phyloP scores from a whole-genome alignment of 1,140 invertebrate species.

The Gryon sp. region DNA sequence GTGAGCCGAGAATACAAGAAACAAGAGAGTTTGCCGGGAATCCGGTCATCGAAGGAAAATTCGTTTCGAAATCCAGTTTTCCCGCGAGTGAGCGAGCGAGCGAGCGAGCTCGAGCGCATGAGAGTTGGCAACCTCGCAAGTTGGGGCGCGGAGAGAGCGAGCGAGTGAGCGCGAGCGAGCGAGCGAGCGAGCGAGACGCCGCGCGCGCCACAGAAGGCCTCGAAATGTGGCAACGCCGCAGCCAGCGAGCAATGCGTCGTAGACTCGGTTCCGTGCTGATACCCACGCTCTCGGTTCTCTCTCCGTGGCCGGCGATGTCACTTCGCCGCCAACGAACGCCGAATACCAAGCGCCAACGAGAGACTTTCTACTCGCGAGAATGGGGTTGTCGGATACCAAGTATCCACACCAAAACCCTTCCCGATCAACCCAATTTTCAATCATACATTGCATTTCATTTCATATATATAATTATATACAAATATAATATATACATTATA shows the following conservation, averaged over 20 bases:
- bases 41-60: slow-evolving; percentile 70
- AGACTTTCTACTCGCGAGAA: slow-evolving; percentile 78
- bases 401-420: slow-evolving; percentile 26
- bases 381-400: slow-evolving; percentile 71
- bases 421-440: too few species aligned
- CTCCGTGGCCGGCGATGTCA: slow-evolving; percentile 65
- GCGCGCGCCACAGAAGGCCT: slow-evolving; percentile 67
- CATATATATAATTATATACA: too few species aligned
- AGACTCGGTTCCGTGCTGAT: slow-evolving; percentile 80
- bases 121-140: slow-evolving; percentile 68
- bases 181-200: slow-evolving; percentile 2
- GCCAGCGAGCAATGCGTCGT: slow-evolving; percentile 72
- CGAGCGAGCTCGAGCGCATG: slow-evolving; percentile 23
- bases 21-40: slow-evolving; percentile 60
- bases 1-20: slow-evolving; percentile 41
- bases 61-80: slow-evolving; percentile 78
- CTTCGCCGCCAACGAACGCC: slow-evolving; percentile 70
- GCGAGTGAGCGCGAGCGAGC: slow-evolving; percentile 1
- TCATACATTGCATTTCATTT: too few species aligned
- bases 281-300: slow-evolving; percentile 78
- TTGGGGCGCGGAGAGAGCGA: not conserved
- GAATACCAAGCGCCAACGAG: slow-evolving; percentile 49
- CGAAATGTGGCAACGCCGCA: slow-evolving; percentile 77
- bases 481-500: too few species aligned
- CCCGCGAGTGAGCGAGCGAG: slow-evolving; percentile 73